A percentile compares a stretch with the other conserved stretches of the same genome.
Evolutionary conservation across 2,888 invertebrate genomes (phyloP).

Genomic region (Macrophya alboannulata): DNA sequence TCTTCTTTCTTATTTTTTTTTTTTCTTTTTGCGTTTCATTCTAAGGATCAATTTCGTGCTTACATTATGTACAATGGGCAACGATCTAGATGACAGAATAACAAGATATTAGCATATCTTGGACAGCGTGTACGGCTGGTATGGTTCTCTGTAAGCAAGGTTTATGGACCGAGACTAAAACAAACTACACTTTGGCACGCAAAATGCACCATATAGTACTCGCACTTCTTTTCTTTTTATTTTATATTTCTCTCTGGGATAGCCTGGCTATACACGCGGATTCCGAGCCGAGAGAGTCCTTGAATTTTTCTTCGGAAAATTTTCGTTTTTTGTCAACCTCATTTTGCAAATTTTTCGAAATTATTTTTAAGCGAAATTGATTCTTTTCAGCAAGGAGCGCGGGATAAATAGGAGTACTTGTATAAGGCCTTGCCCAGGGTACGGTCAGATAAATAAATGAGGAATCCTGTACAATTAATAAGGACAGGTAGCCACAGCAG

Average conservation of each 20-base stretch:
- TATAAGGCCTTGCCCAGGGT: neutral
- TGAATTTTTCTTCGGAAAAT: neutral
- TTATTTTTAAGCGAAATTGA: neutral
- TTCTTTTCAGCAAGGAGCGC: neutral
- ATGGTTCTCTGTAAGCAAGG: slow-evolving; percentile 45
- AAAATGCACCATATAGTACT: slow-evolving; percentile 26
- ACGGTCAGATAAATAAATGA: neutral
- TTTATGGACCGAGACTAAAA: slow-evolving; percentile 49
- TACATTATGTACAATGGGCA: slow-evolving; percentile 6
- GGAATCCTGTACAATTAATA: slow-evolving; percentile 42
- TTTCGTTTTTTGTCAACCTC: neutral
- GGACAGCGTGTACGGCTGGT: slow-evolving; percentile 18
- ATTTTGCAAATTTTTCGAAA: neutral
- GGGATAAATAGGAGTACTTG: neutral
- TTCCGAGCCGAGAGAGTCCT: neutral
- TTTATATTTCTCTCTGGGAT: neutral
- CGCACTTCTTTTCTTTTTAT: neutral
- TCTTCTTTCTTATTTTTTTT: neutral
- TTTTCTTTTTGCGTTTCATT: neutral
- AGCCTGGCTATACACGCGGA: neutral
- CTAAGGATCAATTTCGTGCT: neutral
- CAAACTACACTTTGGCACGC: slow-evolving; percentile 57
- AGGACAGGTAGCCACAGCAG: slow-evolving; percentile 25
- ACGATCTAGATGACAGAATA: slow-evolving; percentile 43
- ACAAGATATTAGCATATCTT: slow-evolving; percentile 28